Conservation (phyloP, 1,140 invertebrate species). For the Fopius arisanus region DNA sequence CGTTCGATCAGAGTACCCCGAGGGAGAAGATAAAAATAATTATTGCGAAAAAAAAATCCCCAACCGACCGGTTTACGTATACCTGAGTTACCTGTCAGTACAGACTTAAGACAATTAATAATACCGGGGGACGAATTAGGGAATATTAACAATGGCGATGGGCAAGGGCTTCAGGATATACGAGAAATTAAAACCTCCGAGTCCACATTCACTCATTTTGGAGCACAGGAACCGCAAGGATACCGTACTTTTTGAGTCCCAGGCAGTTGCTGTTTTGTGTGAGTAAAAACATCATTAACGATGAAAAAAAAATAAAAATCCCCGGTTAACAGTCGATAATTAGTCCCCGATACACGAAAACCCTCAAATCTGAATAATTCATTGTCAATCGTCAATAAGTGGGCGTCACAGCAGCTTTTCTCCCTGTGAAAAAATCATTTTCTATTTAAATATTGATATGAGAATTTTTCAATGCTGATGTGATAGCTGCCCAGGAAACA, state of each 20-base stretch:
- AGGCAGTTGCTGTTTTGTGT: slow-evolving; percentile 85
- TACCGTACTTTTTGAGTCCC: slow-evolving; percentile 89
- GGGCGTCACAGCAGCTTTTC: too few relatives aligned
- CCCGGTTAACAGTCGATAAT: background rate
- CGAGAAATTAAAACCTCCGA: slow-evolving; percentile 84
- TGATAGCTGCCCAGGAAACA: slow-evolving; percentile 78
- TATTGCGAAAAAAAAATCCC: background rate
- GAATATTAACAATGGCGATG: slow-evolving; percentile 78
- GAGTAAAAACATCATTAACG: slow-evolving; percentile 56
- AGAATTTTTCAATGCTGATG: slow-evolving; percentile 22
- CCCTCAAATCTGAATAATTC: too few relatives aligned
- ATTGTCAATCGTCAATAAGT: background rate
- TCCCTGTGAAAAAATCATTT: background rate
- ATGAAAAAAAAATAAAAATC: background rate
- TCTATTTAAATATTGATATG: background rate
- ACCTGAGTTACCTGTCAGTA: background rate
- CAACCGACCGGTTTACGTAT: background rate
- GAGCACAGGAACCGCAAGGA: slow-evolving; percentile 87
- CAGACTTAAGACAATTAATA: background rate
- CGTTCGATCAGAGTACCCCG: background rate
- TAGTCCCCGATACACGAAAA: too few relatives aligned
- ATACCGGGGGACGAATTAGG: background rate
- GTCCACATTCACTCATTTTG: slow-evolving; percentile 88
- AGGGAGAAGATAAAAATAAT: background rate
- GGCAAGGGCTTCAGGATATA: slow-evolving; percentile 90